Conservation (phyloP, 2,113 vertebrate genomes). For the Propithecus coquereli region DNA sequence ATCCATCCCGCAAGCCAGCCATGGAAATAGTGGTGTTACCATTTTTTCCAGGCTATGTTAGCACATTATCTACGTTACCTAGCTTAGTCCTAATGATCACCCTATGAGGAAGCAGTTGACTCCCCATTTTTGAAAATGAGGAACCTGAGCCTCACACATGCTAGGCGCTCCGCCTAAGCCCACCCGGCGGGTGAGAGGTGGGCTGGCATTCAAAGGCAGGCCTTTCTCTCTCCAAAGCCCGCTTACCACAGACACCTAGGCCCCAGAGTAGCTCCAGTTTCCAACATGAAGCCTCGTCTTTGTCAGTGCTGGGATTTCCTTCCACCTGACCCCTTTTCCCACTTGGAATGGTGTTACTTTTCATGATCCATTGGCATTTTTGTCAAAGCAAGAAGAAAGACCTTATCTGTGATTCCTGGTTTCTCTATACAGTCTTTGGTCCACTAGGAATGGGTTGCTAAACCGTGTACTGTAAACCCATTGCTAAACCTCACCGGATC, state of each 20-base stretch:
- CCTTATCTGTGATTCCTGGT: background rate
- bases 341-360: background rate
- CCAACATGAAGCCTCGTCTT: background rate
- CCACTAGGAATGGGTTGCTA: background rate
- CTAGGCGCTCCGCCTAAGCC: background rate
- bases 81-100: background rate
- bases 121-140: background rate
- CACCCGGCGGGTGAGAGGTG: no score
- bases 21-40: background rate
- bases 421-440: background rate
- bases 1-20: background rate
- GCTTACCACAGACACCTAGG: background rate
- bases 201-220: background rate
- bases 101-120: background rate
- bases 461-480: background rate
- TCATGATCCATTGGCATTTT: rapidly evolving
- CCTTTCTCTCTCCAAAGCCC: background rate
- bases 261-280: background rate
- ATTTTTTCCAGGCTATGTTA: background rate
- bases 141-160: background rate
- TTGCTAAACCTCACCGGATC: background rate
- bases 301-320: background rate
- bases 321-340: background rate
- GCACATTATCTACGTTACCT: background rate
- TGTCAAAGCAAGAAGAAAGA: background rate